phyloP scores from a whole-genome alignment of 1,140 invertebrate species.

The Oscheius sp. region DNA sequence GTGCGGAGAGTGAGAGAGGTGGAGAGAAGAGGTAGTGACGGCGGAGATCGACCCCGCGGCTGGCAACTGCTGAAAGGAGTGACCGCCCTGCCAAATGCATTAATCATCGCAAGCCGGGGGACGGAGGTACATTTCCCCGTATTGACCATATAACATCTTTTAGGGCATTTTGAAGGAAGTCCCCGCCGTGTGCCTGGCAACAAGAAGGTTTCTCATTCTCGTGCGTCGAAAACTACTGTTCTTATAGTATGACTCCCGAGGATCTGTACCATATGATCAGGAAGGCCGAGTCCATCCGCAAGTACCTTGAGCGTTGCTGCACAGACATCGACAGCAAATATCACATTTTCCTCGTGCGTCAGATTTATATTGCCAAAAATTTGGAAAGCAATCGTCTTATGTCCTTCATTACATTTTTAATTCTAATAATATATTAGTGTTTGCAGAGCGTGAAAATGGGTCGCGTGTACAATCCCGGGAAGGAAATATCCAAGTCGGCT shows the following conservation, averaged over 20 bases:
- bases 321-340: background rate
- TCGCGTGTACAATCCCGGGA: slow-evolving; percentile 70
- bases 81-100: no score
- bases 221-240: background rate
- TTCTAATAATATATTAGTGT: no score
- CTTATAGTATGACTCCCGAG: background rate
- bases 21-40: no score
- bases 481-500: slow-evolving; percentile 99
- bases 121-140: no score
- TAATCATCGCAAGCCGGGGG: no score
- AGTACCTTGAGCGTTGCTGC: background rate
- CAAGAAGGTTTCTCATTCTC: background rate
- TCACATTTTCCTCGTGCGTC: background rate
- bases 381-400: background rate
- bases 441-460: slow-evolving; percentile 47
- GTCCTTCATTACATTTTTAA: no score
- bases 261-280: background rate
- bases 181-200: background rate
- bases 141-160: no score
- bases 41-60: no score
- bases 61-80: no score
- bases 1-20: no score
- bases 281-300: background rate
- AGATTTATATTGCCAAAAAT: background rate
- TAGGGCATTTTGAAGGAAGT: no score